phyloP scores from a whole-genome alignment of 2,113 vertebrate species.

The Trichomycterus rosablanca region DNA sequence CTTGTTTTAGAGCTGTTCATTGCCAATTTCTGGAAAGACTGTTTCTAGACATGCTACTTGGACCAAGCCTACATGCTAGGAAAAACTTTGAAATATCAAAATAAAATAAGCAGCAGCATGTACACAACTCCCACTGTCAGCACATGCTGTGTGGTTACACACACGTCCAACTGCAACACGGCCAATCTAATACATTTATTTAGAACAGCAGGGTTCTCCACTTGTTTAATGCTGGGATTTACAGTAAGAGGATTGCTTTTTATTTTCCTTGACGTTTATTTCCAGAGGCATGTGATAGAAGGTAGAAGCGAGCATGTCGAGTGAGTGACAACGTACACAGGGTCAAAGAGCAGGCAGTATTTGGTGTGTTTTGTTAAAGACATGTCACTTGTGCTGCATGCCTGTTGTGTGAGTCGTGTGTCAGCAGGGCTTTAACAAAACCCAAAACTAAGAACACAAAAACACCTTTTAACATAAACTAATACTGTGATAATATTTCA shows the following conservation, averaged over 20 bases:
- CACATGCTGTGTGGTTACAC: not conserved
- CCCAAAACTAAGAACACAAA: not conserved
- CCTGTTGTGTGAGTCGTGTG: not conserved
- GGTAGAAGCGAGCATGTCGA: not conserved
- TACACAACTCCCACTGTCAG: not conserved
- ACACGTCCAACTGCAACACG: not conserved
- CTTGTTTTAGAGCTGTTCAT: too few species aligned
- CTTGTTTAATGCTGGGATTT: not conserved
- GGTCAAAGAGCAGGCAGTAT: constrained; percentile 1
- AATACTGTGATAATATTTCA: too few species aligned
- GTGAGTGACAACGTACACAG: not conserved
- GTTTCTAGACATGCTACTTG: not conserved
- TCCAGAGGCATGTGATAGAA: not conserved
- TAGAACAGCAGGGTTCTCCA: not conserved
- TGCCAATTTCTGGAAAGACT: not conserved
- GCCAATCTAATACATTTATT: not conserved
- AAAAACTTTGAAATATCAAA: too few species aligned
- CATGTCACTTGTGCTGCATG: not conserved
- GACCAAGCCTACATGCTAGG: too few species aligned
- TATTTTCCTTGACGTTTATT: constrained; percentile 7
- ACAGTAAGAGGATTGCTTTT: constrained; percentile 16
- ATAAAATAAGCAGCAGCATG: too few species aligned
- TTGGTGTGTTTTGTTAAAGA: not conserved
- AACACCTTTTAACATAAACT: not conserved
- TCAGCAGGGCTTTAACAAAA: not conserved